Percentiles rank a stretch among this genome's conserved stretches.
phyloP scores from a whole-genome alignment of 2,113 vertebrate species.

The Thermophis baileyi region DNA sequence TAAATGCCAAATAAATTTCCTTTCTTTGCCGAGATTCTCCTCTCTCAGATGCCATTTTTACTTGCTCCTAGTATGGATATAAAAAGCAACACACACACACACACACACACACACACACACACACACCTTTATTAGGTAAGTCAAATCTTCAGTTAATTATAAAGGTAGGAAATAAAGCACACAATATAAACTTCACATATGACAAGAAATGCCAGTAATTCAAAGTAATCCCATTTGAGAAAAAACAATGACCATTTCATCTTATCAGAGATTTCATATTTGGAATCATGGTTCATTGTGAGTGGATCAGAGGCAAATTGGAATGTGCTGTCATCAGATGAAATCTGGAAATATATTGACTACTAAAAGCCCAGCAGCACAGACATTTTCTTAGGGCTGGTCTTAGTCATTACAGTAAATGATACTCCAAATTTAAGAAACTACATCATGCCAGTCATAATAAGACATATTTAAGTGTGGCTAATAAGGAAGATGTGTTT shows the following conservation, averaged over 20 bases:
- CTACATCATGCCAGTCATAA: no score
- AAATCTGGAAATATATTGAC: neutral
- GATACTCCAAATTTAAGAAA: constrained; percentile 1
- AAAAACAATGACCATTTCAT: neutral
- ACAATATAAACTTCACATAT: neutral
- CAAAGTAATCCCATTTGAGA: neutral
- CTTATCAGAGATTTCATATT: neutral
- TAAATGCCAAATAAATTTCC: neutral
- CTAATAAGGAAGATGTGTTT: no score
- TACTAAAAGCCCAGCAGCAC: neutral
- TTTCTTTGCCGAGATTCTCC: neutral
- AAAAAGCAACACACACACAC: no score
- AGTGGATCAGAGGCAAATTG: no score
- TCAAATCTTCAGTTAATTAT: no score
- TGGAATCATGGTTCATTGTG: neutral
- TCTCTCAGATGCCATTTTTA: neutral
- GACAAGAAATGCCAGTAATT: neutral
- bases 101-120: no score
- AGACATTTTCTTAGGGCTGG: constrained; percentile 24
- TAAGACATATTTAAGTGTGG: no score
- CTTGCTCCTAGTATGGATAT: no score
- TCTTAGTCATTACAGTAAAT: constrained; percentile 6
- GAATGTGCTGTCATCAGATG: neutral
- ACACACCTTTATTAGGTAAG: no score
- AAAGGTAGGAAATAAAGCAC: no score